Conservation (phyloP, 92 coral and sea anemone genomes). For the Bergia sp. region DNA sequence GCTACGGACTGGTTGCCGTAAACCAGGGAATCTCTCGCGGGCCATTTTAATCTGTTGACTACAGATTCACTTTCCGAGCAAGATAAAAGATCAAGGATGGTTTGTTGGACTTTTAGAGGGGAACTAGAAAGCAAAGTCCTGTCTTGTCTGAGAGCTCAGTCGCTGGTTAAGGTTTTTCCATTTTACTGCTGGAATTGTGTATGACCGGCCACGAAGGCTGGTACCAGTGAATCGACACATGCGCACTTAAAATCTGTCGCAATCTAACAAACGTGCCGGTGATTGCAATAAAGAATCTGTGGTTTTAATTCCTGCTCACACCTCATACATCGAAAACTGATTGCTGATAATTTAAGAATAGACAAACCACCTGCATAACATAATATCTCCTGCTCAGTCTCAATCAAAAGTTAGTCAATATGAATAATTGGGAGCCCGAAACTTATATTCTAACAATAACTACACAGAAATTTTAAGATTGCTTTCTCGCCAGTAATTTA, state of each 20-base stretch:
- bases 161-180: not conserved
- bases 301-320: constrained; percentile 5
- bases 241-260: not conserved
- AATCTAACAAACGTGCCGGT: not conserved
- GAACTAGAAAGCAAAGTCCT: not conserved
- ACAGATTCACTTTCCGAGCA: not conserved
- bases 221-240: not conserved
- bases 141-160: constrained; percentile 13
- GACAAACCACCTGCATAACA: not conserved
- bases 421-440: not conserved
- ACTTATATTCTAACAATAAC: not conserved
- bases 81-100: not conserved
- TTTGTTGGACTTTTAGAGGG: not conserved
- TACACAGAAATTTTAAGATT: not conserved
- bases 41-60: constrained; percentile 1
- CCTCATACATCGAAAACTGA: not conserved
- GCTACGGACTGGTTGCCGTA: constrained; percentile 27
- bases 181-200: not conserved
- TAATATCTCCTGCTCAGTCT: not conserved
- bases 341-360: not conserved
- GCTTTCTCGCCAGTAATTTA: not conserved
- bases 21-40: constrained; percentile 1
- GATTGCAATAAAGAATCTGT: not conserved
- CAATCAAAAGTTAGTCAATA: not conserved
- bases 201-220: not conserved